Conservation (phyloP, 2,888 invertebrate species). For the Drosophila prolongata region DNA sequence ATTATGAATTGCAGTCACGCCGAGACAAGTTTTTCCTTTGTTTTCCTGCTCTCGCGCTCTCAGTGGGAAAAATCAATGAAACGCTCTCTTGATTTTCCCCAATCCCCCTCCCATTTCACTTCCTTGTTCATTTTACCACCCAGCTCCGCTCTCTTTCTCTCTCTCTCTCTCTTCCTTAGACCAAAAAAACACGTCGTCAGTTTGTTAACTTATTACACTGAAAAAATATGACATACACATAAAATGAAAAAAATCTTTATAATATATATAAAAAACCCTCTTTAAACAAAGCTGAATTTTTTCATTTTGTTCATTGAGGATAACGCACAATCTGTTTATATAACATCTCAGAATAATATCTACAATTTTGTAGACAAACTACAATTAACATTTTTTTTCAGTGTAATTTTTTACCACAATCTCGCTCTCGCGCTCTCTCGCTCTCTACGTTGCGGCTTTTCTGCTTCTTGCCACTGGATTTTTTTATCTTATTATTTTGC, state of each 20-base stretch:
- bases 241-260: no score
- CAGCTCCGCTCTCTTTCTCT: conserved; percentile 8
- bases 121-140: conserved; percentile 6
- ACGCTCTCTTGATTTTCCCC: conserved; percentile 23
- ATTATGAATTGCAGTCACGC: conserved; percentile 42
- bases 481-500: conserved; percentile 64
- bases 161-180: conserved; percentile 12
- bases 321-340: no score
- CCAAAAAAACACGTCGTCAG: conserved; percentile 65
- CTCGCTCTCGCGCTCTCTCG: conserved; percentile 17
- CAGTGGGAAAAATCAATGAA: conserved; percentile 81
- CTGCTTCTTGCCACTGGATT: conserved; percentile 62
- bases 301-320: no score
- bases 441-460: conserved; percentile 73
- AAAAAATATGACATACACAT: background rate
- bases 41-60: conserved; percentile 40
- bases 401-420: conserved; percentile 60
- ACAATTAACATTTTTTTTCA: no score
- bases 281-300: background rate
- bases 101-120: background rate
- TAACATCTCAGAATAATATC: no score
- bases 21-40: conserved; percentile 60
- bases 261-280: background rate
- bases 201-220: conserved; percentile 71
- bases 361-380: no score